Evolutionary conservation across 1,140 invertebrate genomes (phyloP).

Genomic region (Akabosia matsudoensis): DNA sequence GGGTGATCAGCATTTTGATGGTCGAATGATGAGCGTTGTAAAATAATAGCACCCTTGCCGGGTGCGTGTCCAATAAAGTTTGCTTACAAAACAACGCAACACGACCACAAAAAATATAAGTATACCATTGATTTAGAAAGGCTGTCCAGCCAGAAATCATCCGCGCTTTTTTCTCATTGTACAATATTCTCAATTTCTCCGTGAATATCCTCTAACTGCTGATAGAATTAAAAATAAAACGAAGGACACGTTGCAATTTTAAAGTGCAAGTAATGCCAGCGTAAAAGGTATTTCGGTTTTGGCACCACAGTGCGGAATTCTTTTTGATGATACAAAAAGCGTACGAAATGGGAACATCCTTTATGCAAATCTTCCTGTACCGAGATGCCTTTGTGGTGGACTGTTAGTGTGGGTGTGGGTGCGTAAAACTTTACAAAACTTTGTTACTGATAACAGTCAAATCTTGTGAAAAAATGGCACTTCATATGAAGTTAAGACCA

Average conservation of each 20-base stretch:
- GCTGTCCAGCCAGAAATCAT: neutral
- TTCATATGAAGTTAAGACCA: too few relatives aligned
- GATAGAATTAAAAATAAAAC: neutral
- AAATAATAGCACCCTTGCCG: constrained; percentile 20
- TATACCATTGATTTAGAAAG: too few relatives aligned
- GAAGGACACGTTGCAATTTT: too few relatives aligned
- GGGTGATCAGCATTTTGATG: neutral
- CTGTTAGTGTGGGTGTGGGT: neutral
- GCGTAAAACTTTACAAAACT: neutral
- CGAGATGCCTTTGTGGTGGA: neutral
- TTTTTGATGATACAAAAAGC: too few relatives aligned
- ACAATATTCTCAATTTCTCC: neutral
- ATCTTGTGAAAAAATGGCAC: neutral
- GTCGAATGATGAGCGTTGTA: neutral
- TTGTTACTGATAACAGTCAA: neutral
- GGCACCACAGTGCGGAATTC: too few relatives aligned
- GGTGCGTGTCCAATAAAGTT: constrained; percentile 19
- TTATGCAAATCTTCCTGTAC: neutral
- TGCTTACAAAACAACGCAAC: neutral
- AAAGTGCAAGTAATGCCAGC: neutral
- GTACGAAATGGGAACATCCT: neutral
- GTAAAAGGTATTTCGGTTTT: neutral
- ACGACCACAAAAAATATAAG: too few relatives aligned
- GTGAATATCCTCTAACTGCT: neutral
- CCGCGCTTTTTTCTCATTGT: neutral